A percentile compares a stretch with the other conserved stretches of the same genome.
Conservation (phyloP, 2,888 invertebrate species). For the Tipula lateralis region DNA sequence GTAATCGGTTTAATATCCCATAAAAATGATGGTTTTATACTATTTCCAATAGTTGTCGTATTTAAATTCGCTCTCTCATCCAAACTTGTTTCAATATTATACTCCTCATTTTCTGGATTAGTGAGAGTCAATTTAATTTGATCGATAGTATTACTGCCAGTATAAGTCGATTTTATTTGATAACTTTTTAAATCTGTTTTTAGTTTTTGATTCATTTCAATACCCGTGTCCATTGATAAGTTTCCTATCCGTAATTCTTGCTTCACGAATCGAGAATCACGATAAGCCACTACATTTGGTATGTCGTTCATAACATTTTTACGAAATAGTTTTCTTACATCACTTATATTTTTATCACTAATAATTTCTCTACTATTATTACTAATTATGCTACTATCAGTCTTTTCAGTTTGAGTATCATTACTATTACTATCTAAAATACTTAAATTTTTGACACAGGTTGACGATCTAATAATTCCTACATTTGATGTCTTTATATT, state of each 20-base stretch:
- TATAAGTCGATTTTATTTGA: conserved; percentile 14
- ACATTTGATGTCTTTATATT: not conserved
- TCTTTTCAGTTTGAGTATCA: not conserved
- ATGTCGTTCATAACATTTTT: conserved; percentile 43
- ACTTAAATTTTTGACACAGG: conserved; percentile 45
- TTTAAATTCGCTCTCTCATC: not conserved
- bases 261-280: conserved; percentile 48
- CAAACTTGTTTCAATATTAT: not conserved
- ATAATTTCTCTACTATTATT: not conserved
- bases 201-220: conserved; percentile 43
- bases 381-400: not conserved
- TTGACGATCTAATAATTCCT: conserved; percentile 42
- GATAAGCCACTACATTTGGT: conserved; percentile 46
- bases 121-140: conserved; percentile 45
- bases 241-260: conserved; percentile 49
- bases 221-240: conserved; percentile 47
- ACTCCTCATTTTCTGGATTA: conserved; percentile 43
- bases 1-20: conserved; percentile 48
- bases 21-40: conserved; percentile 38
- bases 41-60: conserved; percentile 34
- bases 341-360: not conserved
- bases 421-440: conserved; percentile 34
- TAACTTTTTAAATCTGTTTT: conserved; percentile 38
- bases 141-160: not conserved
- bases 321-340: conserved; percentile 30